Evolutionary conservation across 2,888 invertebrate genomes (phyloP), one percentile per base, ranked within the genome.

Genomic region (Charanyca ferruginea): DNA sequence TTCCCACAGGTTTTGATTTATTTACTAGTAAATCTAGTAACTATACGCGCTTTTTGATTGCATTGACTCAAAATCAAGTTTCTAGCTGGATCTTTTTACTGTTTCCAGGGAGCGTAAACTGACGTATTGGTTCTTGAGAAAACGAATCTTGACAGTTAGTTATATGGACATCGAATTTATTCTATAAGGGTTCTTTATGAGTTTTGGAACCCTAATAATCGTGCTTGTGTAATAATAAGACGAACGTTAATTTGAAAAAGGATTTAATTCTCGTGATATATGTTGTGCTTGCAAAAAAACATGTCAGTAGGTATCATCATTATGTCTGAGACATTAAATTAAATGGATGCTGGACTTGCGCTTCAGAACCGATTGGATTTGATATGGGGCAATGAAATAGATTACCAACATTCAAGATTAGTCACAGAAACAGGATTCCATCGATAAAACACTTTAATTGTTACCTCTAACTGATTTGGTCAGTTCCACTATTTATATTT

Each of bases 211-310:
- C 2, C 38, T 38, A 38, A 73, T 59, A 77, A 66, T 25, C 4
- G 7, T 23, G 1, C 11, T 16, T 38, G 38, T 38, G 38, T 16
- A 38, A 18, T 59, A 65, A 54, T 72, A 64, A 71, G 7, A 47
- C 41, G 48, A 54, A 54, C 22, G n/a, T n/a, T 45, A 44, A 25
- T 20, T 60, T 47, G n/a, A 38, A 58, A 38, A 52, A 41, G 38
- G 32, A 65, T 73, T 63, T 51, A 60, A 53, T 62, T 52, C 45
- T 62, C 53, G 76, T 70, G 76, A 62, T 64, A 32, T 61, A 60
- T 57, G 42, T 45, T 35, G 25, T 49, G 23, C 11, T 35, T 1
- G 35, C 18, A 4, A 5, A 48, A 55, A 47, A 42, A 22, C 8
- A 11, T 35, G 8, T 13, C 13, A 1, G 48, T 5, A 13, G 13